Conservation (phyloP, 1,140 invertebrate genomes). For the Drepana arcuata region DNA sequence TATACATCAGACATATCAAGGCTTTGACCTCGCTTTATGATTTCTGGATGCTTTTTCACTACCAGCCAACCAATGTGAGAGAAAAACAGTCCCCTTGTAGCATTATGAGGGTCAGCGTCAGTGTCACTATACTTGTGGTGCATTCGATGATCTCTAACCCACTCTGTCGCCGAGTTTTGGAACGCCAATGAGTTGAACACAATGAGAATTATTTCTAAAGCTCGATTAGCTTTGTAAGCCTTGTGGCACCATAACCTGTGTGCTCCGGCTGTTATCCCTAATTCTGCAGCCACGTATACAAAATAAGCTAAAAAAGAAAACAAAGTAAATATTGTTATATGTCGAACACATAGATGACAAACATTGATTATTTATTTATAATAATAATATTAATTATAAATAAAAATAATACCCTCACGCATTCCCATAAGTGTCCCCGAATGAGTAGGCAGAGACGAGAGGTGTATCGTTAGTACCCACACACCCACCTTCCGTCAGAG, state of each 20-base stretch:
- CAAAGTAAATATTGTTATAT: no score
- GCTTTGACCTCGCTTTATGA: conserved; percentile 76
- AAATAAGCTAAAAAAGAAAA: conserved; percentile 19
- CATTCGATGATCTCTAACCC: conserved; percentile 75
- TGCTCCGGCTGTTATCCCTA: conserved; percentile 82
- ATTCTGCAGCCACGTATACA: conserved; percentile 65
- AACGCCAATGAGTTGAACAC: conserved; percentile 23
- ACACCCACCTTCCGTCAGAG: no score
- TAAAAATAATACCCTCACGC: no score
- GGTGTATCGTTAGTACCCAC: no score
- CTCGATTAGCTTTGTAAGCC: conserved; percentile 86
- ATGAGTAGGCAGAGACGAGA: no score
- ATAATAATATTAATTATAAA: no score
- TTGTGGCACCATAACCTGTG: conserved; percentile 89
- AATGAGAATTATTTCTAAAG: conserved; percentile 72
- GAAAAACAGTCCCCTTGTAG: conserved; percentile 76
- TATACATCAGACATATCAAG: conserved; percentile 82
- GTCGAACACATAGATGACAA: no score
- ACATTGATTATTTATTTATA: no score
- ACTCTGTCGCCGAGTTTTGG: conserved; percentile 72
- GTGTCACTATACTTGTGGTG: conserved; percentile 81
- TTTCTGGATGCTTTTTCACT: conserved; percentile 74
- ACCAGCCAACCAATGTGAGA: conserved; percentile 78
- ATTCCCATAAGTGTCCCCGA: no score
- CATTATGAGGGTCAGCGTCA: conserved; percentile 79